Conservation (phyloP, 2,113 vertebrate species). For the Ophiodon elongatus region DNA sequence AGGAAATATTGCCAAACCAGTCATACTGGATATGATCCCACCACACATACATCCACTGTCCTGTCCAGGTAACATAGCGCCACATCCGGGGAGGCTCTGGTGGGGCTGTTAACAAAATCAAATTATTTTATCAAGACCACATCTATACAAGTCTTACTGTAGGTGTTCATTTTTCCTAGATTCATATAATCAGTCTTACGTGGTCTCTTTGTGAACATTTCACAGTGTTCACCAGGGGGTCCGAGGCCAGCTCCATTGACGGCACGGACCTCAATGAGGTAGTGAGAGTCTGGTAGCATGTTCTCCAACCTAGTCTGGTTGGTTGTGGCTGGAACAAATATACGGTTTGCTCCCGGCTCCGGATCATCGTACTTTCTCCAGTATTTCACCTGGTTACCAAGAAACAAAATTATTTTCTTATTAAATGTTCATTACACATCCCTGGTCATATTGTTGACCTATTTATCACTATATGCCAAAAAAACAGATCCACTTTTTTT, state of each 20-base stretch:
- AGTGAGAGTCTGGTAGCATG: slow-evolving; percentile 93
- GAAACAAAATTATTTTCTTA: neutral
- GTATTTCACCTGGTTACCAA: slow-evolving; percentile 91
- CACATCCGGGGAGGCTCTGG: slow-evolving; percentile 91
- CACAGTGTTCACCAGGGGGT: slow-evolving; percentile 89
- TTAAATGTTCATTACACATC: neutral
- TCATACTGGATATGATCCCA: slow-evolving; percentile 95
- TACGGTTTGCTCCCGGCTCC: slow-evolving; percentile 92
- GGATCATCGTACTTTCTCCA: slow-evolving; percentile 93
- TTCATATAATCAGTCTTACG: slow-evolving; percentile 84
- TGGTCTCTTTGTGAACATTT: slow-evolving; percentile 92
- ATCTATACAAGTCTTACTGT: neutral
- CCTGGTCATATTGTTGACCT: neutral
- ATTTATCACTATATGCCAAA: neutral
- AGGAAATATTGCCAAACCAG: slow-evolving; percentile 83
- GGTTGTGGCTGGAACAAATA: slow-evolving; percentile 88
- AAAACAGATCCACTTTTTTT: no score
- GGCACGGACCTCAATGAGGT: slow-evolving; percentile 94
- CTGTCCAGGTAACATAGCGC: slow-evolving; percentile 87
- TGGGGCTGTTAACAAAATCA: slow-evolving; percentile 86
- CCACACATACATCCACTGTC: slow-evolving; percentile 93
- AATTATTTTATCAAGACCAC: neutral
- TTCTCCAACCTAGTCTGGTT: slow-evolving; percentile 93
- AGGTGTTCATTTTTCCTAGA: neutral
- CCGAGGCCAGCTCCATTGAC: slow-evolving; percentile 95